Evolutionary conservation across 1,140 invertebrate species (phyloP).

Genomic region (Drosophila varians): DNA sequence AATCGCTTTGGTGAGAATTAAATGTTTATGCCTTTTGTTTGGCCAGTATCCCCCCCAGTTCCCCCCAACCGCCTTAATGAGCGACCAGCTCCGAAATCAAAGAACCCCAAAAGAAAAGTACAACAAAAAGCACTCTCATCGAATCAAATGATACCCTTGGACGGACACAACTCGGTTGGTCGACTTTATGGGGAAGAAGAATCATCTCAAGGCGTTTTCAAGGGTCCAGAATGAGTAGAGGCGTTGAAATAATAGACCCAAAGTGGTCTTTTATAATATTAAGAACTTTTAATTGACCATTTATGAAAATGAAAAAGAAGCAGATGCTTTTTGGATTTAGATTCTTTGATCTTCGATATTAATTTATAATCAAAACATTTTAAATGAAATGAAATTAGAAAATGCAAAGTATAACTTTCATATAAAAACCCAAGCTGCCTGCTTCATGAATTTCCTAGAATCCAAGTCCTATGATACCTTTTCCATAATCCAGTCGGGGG

Average conservation of each 20-base stretch:
- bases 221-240: constrained; percentile 1
- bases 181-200: constrained; percentile 7
- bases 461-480: not conserved
- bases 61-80: constrained; percentile 60
- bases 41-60: constrained; percentile 27
- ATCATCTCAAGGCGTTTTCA: not conserved
- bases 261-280: not conserved
- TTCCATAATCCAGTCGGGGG: not conserved
- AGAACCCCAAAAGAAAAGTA: constrained; percentile 37
- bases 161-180: constrained; percentile 7
- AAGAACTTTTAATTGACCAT: not conserved
- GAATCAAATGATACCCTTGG: constrained; percentile 64
- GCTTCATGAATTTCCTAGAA: not conserved
- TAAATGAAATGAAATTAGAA: not conserved
- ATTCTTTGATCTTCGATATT: not conserved
- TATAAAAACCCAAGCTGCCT: not conserved
- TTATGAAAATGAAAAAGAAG: not conserved
- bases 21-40: constrained; percentile 71
- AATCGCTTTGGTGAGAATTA: constrained; percentile 79
- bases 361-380: not conserved
- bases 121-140: constrained; percentile 71
- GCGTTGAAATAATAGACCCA: constrained; percentile 20
- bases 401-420: too few species aligned
- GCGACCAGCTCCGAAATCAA: constrained; percentile 54
- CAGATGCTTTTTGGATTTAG: not conserved